Conservation (phyloP, 2,888 invertebrate species). For the Lasioglossum villosulum region DNA sequence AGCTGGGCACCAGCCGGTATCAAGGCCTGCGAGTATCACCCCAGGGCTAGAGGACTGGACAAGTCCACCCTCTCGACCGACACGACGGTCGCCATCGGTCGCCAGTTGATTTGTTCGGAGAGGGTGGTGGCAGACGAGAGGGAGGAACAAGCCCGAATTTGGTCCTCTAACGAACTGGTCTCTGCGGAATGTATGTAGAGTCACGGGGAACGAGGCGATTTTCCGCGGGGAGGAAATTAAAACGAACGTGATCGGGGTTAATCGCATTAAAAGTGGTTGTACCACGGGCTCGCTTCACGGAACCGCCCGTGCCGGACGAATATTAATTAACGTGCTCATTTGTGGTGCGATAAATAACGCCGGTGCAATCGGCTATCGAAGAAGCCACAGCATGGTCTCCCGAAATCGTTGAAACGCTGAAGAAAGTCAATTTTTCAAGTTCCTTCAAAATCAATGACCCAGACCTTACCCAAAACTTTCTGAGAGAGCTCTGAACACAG, state of each 20-base stretch:
- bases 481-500: no score
- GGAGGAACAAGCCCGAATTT: slow-evolving; percentile 25
- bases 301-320: background rate
- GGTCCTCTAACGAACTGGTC: slow-evolving; percentile 42
- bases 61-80: slow-evolving; percentile 43
- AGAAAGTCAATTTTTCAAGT: no score
- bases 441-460: no score
- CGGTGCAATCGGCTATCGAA: background rate
- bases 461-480: no score
- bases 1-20: slow-evolving; percentile 57
- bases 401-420: no score
- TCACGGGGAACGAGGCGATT: slow-evolving; percentile 22
- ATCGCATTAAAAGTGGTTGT: slow-evolving; percentile 29
- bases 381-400: background rate
- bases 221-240: slow-evolving; percentile 40
- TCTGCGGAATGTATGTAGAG: slow-evolving; percentile 35
- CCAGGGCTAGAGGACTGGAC: slow-evolving; percentile 60
- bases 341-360: slow-evolving; percentile 4
- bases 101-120: slow-evolving; percentile 49
- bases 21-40: slow-evolving; percentile 63
- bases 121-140: background rate
- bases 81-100: slow-evolving; percentile 33
- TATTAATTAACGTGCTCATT: slow-evolving; percentile 15
- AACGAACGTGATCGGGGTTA: slow-evolving; percentile 50
- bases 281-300: no score